These are phyloP conservation scores for Mechanitis messenoides DNA, from an alignment of 2,888 invertebrate species.

Conservation along the genomic window DNA sequence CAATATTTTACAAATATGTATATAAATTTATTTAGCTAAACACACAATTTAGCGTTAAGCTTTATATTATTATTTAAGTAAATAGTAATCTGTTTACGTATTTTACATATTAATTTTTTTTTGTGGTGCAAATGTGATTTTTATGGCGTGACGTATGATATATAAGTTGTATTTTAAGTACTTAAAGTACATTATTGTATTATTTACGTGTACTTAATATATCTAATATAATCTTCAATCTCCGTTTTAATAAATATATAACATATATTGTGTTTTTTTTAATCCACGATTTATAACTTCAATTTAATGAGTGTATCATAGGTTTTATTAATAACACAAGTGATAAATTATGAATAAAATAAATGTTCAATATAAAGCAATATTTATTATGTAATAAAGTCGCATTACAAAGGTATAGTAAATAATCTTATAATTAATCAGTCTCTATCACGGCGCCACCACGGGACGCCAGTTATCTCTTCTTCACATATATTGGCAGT, in stretches of 20 bases:
- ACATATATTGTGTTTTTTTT: conserved; percentile 25
- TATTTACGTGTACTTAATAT: conserved; percentile 36
- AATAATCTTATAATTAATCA: conserved; percentile 41
- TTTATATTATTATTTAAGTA: conserved; percentile 25
- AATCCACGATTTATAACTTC: too few species aligned
- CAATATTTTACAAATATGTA: conserved; percentile 15
- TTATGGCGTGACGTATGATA: conserved; percentile 29
- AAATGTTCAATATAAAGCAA: conserved; percentile 3
- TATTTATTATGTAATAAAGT: conserved; percentile 29
- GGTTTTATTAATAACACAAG: too few species aligned
- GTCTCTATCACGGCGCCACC: conserved; percentile 73
- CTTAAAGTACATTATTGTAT: conserved; percentile 36
- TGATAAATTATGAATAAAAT: too few species aligned
- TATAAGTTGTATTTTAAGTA: conserved; percentile 35
- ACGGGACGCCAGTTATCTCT: conserved; percentile 67
- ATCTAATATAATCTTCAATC: conserved; percentile 28
- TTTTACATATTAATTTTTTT: conserved; percentile 16
- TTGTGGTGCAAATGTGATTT: conserved; percentile 31
- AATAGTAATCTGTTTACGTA: conserved; percentile 18
- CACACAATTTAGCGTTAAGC: conserved; percentile 24
- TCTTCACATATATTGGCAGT: conserved; percentile 56
- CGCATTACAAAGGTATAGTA: conserved; percentile 19
- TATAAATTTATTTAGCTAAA: conserved; percentile 20
- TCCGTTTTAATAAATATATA: conserved; percentile 31
- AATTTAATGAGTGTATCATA: too few species aligned